Conservation (phyloP, 2,888 invertebrate genomes). For the Campoplex capitator region DNA sequence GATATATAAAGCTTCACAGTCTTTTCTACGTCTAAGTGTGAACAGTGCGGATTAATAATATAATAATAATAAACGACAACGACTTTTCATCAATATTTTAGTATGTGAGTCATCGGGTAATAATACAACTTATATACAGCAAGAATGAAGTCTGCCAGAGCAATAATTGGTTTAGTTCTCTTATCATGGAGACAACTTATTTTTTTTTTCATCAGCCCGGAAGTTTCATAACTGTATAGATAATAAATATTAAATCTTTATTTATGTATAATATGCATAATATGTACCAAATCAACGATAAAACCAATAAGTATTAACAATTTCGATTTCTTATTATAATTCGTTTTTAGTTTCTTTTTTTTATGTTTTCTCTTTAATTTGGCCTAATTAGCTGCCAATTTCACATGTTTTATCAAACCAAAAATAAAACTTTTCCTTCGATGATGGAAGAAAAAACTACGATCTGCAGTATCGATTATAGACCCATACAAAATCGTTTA, state of each 20-base stretch:
- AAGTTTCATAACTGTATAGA: slow-evolving; percentile 62
- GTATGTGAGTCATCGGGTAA: slow-evolving; percentile 32
- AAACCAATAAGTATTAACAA: slow-evolving; percentile 71
- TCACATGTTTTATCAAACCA: slow-evolving; percentile 41
- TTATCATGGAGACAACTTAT: neutral
- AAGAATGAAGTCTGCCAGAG: slow-evolving; percentile 27
- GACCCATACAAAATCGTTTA: slow-evolving; percentile 44
- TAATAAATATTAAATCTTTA: slow-evolving; percentile 78
- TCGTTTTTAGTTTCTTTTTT: slow-evolving; percentile 40
- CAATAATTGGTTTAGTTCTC: neutral
- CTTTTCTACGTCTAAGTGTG: slow-evolving; percentile 60
- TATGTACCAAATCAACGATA: slow-evolving; percentile 72
- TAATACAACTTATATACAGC: slow-evolving; percentile 59
- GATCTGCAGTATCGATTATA: slow-evolving; percentile 54
- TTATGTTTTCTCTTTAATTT: slow-evolving; percentile 47
- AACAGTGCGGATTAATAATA: slow-evolving; percentile 21
- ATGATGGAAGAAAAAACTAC: slow-evolving; percentile 45
- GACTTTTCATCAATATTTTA: neutral
- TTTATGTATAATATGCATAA: slow-evolving; percentile 73
- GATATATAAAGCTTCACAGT: slow-evolving; percentile 65
- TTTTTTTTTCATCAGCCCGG: slow-evolving; percentile 31
- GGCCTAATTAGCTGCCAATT: slow-evolving; percentile 55
- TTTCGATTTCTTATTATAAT: slow-evolving; percentile 63
- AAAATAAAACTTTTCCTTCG: slow-evolving; percentile 63
- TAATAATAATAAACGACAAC: neutral